These are phyloP conservation scores for Drosophila nr. fundita DNA, from an alignment of 2,888 invertebrate genomes.

Conservation along the genomic window DNA sequence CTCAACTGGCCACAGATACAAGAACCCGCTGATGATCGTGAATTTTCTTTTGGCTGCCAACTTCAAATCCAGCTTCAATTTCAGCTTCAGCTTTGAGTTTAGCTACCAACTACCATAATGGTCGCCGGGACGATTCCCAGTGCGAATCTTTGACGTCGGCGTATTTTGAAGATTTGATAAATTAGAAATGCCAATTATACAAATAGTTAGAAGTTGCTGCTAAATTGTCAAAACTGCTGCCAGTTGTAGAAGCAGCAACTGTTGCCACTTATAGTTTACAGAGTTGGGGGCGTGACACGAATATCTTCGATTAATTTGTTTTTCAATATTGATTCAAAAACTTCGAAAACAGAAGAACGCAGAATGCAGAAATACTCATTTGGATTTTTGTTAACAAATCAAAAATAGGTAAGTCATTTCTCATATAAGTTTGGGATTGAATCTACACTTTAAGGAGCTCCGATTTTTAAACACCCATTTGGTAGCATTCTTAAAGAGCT, in stretches of 20 bases:
- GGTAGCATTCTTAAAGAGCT: not conserved
- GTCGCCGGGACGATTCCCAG: conserved; percentile 48
- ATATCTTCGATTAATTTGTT: not conserved
- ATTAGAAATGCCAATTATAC: conserved; percentile 81
- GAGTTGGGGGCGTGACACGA: conserved; percentile 27
- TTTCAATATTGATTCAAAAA: not conserved
- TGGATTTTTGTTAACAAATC: not conserved
- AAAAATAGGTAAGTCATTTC: not conserved
- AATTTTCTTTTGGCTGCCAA: conserved; percentile 51
- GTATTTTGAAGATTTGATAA: conserved; percentile 68
- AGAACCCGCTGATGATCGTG: conserved; percentile 67
- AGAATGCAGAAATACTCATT: not conserved
- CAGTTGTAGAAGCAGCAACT: conserved; percentile 25
- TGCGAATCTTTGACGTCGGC: conserved; percentile 54
- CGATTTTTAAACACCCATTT: not conserved
- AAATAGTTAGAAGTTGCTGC: conserved; percentile 75
- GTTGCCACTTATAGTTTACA: conserved; percentile 24
- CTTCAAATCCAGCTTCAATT: conserved; percentile 11
- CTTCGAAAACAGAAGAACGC: not conserved
- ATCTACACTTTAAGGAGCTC: not conserved
- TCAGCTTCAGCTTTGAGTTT: conserved; percentile 2
- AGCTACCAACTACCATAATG: conserved; percentile 59
- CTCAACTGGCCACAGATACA: conserved; percentile 59
- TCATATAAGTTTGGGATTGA: not conserved
- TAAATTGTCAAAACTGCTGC: conserved; percentile 74